Percentiles rank a stretch among this genome's conserved stretches.
phyloP scores from a whole-genome alignment of 2,888 invertebrate genomes.

The Tiphia femorata region DNA sequence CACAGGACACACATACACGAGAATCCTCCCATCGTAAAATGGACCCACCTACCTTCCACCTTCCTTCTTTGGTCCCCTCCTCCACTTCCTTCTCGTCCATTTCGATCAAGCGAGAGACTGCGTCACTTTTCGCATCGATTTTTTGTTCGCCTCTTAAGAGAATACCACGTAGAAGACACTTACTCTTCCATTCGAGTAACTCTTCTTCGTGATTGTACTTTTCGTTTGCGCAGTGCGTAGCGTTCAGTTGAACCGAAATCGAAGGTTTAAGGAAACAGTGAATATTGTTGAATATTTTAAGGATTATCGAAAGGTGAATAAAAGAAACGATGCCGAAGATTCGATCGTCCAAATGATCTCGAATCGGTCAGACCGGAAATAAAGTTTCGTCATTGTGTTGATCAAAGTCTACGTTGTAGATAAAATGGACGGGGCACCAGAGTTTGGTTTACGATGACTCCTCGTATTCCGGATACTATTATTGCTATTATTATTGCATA shows the following conservation, averaged over 20 bases:
- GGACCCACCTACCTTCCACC: slow-evolving; percentile 22
- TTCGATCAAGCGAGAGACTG: background rate
- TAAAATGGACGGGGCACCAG: slow-evolving; percentile 39
- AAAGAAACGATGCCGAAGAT: too few species aligned
- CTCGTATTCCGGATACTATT: slow-evolving; percentile 22
- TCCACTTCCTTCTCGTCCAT: background rate
- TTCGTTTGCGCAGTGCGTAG: too few species aligned
- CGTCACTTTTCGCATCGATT: background rate
- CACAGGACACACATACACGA: too few species aligned
- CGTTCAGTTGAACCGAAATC: too few species aligned
- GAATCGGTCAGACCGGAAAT: too few species aligned
- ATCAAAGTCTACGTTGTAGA: slow-evolving; percentile 41
- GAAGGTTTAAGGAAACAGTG: too few species aligned
- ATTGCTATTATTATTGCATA: slow-evolving; percentile 45
- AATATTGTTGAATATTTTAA: too few species aligned
- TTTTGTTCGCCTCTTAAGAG: slow-evolving; percentile 1
- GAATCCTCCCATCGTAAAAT: slow-evolving; percentile 50
- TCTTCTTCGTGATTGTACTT: background rate
- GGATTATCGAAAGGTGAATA: too few species aligned
- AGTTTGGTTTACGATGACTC: slow-evolving; percentile 29
- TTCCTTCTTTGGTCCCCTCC: slow-evolving; percentile 12
- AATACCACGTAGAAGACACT: background rate
- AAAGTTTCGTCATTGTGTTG: slow-evolving; percentile 23
- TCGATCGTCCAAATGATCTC: too few species aligned
- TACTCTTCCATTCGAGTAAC: background rate